phyloP scores from a whole-genome alignment of 2,888 invertebrate genomes.

The Amorpha juglandis region DNA sequence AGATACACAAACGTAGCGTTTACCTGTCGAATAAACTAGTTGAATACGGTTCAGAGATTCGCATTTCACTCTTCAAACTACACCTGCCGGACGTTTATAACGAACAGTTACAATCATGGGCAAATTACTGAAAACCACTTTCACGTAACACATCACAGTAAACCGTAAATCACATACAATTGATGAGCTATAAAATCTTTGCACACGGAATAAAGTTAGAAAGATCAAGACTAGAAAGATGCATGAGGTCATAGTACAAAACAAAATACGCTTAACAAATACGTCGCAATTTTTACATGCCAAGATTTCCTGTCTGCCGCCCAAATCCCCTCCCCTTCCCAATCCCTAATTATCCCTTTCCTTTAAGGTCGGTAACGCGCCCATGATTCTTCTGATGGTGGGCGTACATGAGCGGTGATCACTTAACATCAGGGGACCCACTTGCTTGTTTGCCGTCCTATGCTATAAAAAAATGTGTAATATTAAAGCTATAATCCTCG shows the following conservation, averaged over 20 bases:
- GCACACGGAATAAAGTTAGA: constrained; percentile 3
- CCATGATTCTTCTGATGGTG: too few species aligned
- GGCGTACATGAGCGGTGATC: too few species aligned
- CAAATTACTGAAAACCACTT: constrained; percentile 13
- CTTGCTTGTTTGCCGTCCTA: too few species aligned
- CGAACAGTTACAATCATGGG: constrained; percentile 12
- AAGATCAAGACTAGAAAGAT: too few species aligned
- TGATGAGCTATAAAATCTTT: constrained; percentile 15
- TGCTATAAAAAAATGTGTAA: too few species aligned
- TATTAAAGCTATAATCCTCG: too few species aligned
- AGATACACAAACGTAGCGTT: constrained; percentile 29
- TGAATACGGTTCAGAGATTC: constrained; percentile 11
- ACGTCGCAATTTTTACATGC: neutral
- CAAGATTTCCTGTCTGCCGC: neutral
- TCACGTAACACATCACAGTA: constrained; percentile 12
- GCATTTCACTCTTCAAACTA: neutral
- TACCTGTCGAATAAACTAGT: constrained; percentile 24
- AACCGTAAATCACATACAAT: constrained; percentile 15
- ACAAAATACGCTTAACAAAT: neutral
- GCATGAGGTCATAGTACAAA: constrained; percentile 3
- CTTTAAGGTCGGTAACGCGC: too few species aligned
- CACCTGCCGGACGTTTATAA: neutral
- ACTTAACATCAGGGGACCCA: too few species aligned
- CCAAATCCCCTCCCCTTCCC: too few species aligned
- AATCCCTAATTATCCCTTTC: too few species aligned